Conservation (phyloP, 2,888 invertebrate genomes). For the Leptopterna dolabrata region DNA sequence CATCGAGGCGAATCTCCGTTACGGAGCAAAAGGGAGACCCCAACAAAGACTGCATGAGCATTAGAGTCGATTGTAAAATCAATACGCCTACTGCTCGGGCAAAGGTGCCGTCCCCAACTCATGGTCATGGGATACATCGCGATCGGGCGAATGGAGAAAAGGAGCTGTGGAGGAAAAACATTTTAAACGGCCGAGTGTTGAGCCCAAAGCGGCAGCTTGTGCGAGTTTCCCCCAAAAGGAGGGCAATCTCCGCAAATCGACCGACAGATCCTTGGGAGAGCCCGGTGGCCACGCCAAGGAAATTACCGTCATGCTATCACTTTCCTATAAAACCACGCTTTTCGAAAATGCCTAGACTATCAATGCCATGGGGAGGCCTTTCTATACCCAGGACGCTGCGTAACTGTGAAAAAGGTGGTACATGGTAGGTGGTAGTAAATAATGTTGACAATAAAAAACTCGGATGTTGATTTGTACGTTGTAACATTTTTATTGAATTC, state of each 20-base stretch:
- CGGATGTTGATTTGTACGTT: too few species aligned
- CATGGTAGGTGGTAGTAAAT: neutral
- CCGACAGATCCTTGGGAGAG: neutral
- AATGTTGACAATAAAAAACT: too few species aligned
- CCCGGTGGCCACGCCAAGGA: neutral
- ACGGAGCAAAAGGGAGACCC: neutral
- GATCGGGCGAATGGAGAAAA: neutral
- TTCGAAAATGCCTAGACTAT: neutral
- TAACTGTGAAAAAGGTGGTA: neutral
- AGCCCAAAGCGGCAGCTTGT: neutral
- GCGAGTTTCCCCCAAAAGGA: neutral
- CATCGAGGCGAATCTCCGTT: slow-evolving; percentile 38
- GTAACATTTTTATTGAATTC: too few species aligned
- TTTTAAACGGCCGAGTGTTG: neutral
- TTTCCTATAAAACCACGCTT: slow-evolving; percentile 17
- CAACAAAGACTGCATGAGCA: slow-evolving; percentile 31
- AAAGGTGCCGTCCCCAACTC: neutral
- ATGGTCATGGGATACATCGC: neutral
- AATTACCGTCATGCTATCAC: slow-evolving; percentile 37
- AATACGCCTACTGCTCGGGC: neutral
- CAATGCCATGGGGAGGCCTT: neutral
- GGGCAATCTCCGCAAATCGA: slow-evolving; percentile 14
- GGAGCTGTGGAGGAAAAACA: neutral
- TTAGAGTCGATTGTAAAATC: slow-evolving; percentile 46
- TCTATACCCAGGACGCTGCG: neutral